phyloP scores from a whole-genome alignment of 2,797 vertebrate species.

The Amniataba percoides region DNA sequence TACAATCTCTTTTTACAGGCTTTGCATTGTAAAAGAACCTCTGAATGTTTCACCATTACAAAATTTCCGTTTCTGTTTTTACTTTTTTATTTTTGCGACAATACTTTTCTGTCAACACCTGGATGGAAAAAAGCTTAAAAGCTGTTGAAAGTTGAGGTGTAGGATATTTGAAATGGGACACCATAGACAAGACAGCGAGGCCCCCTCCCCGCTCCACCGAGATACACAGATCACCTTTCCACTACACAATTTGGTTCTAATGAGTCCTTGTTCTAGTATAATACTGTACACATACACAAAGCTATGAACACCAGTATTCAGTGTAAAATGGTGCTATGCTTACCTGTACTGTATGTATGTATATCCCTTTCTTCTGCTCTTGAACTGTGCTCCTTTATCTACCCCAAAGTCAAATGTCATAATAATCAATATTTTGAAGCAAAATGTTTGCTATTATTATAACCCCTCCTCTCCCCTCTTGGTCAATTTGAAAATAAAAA shows the following conservation, averaged over 20 bases:
- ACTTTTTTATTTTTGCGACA: conserved; percentile 38
- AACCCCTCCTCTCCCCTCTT: conserved; percentile 61
- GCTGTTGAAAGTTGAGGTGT: conserved; percentile 40
- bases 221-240: conserved; percentile 62
- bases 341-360: conserved; percentile 83
- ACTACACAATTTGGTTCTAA: conserved; percentile 68
- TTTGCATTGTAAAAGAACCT: conserved; percentile 51
- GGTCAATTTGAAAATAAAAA: conserved; percentile 85
- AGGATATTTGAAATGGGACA: conserved; percentile 61
- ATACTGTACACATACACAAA: conserved; percentile 77
- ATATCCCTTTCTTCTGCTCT: conserved; percentile 76
- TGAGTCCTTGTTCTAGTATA: conserved; percentile 65
- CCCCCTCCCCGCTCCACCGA: conserved; percentile 25
- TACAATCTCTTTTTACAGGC: conserved; percentile 47
- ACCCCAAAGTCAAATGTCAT: conserved; percentile 82
- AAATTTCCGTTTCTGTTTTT: conserved; percentile 42
- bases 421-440: conserved; percentile 81
- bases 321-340: conserved; percentile 85
- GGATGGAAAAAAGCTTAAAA: conserved; percentile 36
- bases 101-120: conserved; percentile 28
- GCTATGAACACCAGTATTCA: conserved; percentile 80
- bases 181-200: conserved; percentile 37
- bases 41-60: conserved; percentile 62
- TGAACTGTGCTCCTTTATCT: conserved; percentile 82
- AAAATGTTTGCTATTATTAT: conserved; percentile 81